These are phyloP conservation scores for Amiota minor DNA, from an alignment of 2,888 invertebrate species.

Conservation along the genomic window DNA sequence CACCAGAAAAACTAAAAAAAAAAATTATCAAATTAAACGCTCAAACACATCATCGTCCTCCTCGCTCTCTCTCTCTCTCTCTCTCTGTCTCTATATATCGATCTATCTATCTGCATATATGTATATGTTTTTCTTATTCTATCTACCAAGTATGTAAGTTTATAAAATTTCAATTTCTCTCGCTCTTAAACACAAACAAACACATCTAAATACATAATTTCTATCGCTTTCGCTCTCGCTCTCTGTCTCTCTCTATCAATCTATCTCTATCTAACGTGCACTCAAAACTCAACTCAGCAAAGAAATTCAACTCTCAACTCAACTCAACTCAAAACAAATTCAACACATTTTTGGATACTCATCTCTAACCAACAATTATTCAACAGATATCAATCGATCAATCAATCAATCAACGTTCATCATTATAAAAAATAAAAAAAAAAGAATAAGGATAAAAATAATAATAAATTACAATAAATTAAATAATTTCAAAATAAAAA, in stretches of 20 bases:
- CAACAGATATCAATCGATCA: conserved; percentile 1
- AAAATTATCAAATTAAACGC: conserved; percentile 2
- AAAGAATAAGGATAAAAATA: conserved; percentile 1
- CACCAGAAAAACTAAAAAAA: conserved; percentile 30
- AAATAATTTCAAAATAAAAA: neutral
- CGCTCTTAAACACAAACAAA: neutral
- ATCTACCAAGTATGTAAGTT: neutral
- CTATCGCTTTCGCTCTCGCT: conserved; percentile 27
- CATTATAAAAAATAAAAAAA: neutral
- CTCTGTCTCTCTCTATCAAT: conserved; percentile 27
- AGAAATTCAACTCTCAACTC: conserved; percentile 7
- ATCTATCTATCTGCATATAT: neutral
- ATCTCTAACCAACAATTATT: neutral
- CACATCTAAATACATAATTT: neutral
- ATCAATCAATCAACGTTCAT: conserved; percentile 4
- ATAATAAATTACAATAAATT: conserved; percentile 13
- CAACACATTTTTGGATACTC: neutral
- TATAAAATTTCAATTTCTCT: too few relatives aligned
- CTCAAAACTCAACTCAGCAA: conserved; percentile 12
- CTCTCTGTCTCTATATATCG: neutral
- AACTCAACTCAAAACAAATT: conserved; percentile 11
- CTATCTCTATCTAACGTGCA: conserved; percentile 20
- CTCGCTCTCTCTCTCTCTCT: neutral
- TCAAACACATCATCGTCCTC: neutral
- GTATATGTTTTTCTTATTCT: neutral